Base-by-base conservation (phyloP, 2,113 vertebrate species). In the Eptatretus burgeri region DNA sequence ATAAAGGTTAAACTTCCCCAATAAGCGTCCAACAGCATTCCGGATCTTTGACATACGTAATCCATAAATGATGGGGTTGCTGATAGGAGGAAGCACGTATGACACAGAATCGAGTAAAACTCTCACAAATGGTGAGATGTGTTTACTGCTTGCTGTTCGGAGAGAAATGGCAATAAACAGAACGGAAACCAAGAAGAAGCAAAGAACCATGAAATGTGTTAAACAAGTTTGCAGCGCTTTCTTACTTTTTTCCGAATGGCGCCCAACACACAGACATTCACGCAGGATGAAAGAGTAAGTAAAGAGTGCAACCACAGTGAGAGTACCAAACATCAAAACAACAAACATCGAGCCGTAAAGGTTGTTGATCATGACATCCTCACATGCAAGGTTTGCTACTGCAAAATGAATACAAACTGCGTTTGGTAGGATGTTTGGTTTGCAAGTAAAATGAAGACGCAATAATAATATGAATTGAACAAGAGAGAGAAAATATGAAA, bases 51-150 rank as follows among this genome's bases (percentile, higher is more conserved):
- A 14, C 5, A 19, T 16, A 19, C 52, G 52, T 4, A 56, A 19
- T 56, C 52, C 52, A 56, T 56, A 56, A 9, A 56, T 56, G 52
- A 56, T 56, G 52, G 52, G 52, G 18, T 56, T 56, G 52, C 14
- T 14, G 18, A 9, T 17, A 14, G 52, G 52, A 19, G 52, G 52
- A 19, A 19, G 14, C 52, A 56, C 52, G 52, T 56, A 56, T 16
- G 18, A 56, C 14, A 56, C 14, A 19, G 14, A 56, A 19, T 17
- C 19, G 52, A 56, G 52, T 17, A 14, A 14, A 14, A 19, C 14
- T 14, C 52, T 14, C 52, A 56, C 52, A 19, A 16, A 16, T 14
- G 14, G 14, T 56, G 52, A 19, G 52, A 56, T 14, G 14, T 7
- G 14, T 17, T 16, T 17, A 56, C 19, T 16, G 14, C 19, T 56